A percentile compares a stretch with the other conserved stretches of the same genome.
phyloP scores from a whole-genome alignment of 2,797 vertebrate genomes.

The Pterois miles region DNA sequence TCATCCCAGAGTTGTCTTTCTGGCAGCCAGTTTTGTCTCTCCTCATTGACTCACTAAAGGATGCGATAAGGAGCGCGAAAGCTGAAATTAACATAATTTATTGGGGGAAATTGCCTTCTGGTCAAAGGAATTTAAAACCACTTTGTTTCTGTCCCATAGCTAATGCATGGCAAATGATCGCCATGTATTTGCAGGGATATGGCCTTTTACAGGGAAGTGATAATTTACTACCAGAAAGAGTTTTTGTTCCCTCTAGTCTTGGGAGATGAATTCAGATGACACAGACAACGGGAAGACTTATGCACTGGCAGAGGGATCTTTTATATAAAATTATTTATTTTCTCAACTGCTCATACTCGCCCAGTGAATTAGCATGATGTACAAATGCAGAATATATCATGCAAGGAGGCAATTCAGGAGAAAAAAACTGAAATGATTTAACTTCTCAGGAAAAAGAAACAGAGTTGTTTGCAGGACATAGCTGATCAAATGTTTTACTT shows the following conservation, averaged over 20 bases:
- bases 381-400: slow-evolving; percentile 58
- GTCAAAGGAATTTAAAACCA: slow-evolving; percentile 77
- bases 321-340: slow-evolving; percentile 69
- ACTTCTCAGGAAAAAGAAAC: slow-evolving; percentile 33
- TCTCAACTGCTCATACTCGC: slow-evolving; percentile 50
- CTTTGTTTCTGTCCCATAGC: slow-evolving; percentile 73
- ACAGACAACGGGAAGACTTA: slow-evolving; percentile 54
- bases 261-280: slow-evolving; percentile 75
- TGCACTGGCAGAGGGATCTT: slow-evolving; percentile 52
- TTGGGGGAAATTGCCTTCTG: slow-evolving; percentile 78
- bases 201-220: slow-evolving; percentile 66
- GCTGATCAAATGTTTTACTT: slow-evolving; percentile 32
- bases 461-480: slow-evolving; percentile 33
- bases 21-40: slow-evolving; percentile 66
- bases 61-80: slow-evolving; percentile 67
- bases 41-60: slow-evolving; percentile 73
- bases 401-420: slow-evolving; percentile 53
- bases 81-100: slow-evolving; percentile 79
- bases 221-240: slow-evolving; percentile 68
- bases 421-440: slow-evolving; percentile 59
- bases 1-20: slow-evolving; percentile 64
- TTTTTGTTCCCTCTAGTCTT: slow-evolving; percentile 61
- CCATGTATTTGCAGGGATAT: slow-evolving; percentile 65
- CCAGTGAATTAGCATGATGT: slow-evolving; percentile 67
- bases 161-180: slow-evolving; percentile 74